These are phyloP conservation scores for Oryzias melastigma DNA, from an alignment of 2,113 vertebrate genomes.

Conservation along the genomic window DNA sequence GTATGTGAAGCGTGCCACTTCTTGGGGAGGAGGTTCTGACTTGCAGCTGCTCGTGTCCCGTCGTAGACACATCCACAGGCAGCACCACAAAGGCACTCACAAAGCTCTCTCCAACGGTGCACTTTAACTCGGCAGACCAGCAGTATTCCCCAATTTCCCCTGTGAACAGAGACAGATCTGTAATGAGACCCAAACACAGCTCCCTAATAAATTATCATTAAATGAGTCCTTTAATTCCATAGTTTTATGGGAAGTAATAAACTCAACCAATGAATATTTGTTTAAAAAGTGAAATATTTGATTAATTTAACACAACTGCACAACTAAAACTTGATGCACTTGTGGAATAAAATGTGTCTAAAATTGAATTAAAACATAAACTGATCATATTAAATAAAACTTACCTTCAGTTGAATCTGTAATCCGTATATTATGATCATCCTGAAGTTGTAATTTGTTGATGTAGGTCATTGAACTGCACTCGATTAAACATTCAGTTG, in stretches of 20 bases:
- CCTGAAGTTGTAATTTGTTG: conserved; percentile 52
- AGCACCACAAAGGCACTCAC: conserved; percentile 63
- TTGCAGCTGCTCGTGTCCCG: conserved; percentile 17
- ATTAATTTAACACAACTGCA: too few relatives aligned
- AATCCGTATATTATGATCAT: conserved; percentile 61
- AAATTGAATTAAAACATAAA: too few relatives aligned
- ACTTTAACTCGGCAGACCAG: conserved; percentile 62
- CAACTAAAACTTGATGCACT: too few relatives aligned
- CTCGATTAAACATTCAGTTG: conserved; percentile 65
- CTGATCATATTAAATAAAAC: too few relatives aligned
- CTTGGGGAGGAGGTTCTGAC: conserved; percentile 32
- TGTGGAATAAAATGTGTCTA: too few relatives aligned
- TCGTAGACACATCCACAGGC: conserved; percentile 49
- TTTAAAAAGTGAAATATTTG: too few relatives aligned
- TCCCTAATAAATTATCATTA: too few relatives aligned
- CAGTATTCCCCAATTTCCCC: conserved; percentile 68
- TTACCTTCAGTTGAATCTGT: conserved; percentile 65
- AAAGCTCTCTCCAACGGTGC: conserved; percentile 62
- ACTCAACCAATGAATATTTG: too few relatives aligned
- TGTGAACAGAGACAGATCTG: conserved; percentile 29
- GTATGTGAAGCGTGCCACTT: conserved; percentile 17
- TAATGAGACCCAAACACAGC: background rate
- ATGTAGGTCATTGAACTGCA: conserved; percentile 67
- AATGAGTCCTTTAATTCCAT: too few relatives aligned
- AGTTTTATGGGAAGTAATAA: too few relatives aligned